Percentiles rank a stretch among this genome's conserved stretches.
Conservation (phyloP, 1,140 invertebrate species). For the Brachionus angularis region DNA sequence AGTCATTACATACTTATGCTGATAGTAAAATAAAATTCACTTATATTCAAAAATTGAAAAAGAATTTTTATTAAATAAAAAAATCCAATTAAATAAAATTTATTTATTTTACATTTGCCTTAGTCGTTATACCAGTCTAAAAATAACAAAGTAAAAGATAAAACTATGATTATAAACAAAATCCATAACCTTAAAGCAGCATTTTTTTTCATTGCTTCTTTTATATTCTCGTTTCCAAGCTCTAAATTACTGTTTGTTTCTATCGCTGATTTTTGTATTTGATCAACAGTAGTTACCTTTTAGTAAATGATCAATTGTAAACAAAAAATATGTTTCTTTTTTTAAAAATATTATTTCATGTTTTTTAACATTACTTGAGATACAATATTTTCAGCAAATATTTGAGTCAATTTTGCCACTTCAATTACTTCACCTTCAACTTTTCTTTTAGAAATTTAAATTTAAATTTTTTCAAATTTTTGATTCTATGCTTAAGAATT, state of each 20-base stretch:
- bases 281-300: constrained; percentile 3
- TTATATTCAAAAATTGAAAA: not conserved
- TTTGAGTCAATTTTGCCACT: constrained; percentile 26
- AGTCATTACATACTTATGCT: too few relatives aligned
- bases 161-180: constrained; percentile 29
- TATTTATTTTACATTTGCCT: not conserved
- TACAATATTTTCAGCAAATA: constrained; percentile 42
- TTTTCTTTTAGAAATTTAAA: constrained; percentile 12
- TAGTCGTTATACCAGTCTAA: constrained; percentile 41
- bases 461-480: not conserved
- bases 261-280: constrained; percentile 32
- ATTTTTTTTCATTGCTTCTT: constrained; percentile 42
- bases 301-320: too few relatives aligned
- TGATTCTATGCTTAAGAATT: not conserved
- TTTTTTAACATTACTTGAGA: constrained; percentile 8
- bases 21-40: too few relatives aligned
- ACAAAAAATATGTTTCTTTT: not conserved
- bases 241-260: constrained; percentile 26
- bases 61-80: not conserved
- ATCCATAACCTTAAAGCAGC: constrained; percentile 36
- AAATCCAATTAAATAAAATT: not conserved
- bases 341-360: not conserved
- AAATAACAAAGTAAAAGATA: constrained; percentile 38
- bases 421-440: constrained; percentile 41
- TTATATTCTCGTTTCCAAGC: constrained; percentile 36